Conservation (phyloP, 2,113 vertebrate genomes). For the Chlorocebus sabaeus region DNA sequence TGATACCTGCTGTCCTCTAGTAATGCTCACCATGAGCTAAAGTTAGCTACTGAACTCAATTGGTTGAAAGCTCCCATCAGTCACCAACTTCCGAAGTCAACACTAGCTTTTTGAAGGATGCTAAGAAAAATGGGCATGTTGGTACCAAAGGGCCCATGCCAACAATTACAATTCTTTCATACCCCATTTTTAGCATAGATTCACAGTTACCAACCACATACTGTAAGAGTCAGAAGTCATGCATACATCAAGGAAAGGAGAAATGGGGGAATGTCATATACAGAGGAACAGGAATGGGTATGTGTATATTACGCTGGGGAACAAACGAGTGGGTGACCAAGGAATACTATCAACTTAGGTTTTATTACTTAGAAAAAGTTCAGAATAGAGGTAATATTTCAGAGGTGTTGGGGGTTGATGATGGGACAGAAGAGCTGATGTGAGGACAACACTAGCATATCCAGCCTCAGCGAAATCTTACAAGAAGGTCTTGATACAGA, state of each 20-base stretch:
- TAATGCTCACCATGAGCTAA: background rate
- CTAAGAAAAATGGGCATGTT: background rate
- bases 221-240: background rate
- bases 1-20: background rate
- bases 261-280: background rate
- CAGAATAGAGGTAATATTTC: background rate
- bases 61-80: background rate
- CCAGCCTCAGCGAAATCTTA: background rate
- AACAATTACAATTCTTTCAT: background rate
- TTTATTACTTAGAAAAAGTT: background rate
- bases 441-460: background rate
- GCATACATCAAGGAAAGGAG: background rate
- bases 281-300: background rate
- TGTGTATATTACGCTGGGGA: no score
- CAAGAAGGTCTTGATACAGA: background rate
- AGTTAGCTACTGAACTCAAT: background rate
- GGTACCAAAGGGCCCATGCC: background rate
- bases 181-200: background rate
- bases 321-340: rapidly evolving
- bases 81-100: background rate
- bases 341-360: background rate
- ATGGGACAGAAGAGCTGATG: background rate
- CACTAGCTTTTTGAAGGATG: background rate
- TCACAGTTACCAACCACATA: background rate
- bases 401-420: background rate